Evolutionary conservation across 2,888 invertebrate genomes (phyloP).

Genomic region (Mesochorus sp.): DNA sequence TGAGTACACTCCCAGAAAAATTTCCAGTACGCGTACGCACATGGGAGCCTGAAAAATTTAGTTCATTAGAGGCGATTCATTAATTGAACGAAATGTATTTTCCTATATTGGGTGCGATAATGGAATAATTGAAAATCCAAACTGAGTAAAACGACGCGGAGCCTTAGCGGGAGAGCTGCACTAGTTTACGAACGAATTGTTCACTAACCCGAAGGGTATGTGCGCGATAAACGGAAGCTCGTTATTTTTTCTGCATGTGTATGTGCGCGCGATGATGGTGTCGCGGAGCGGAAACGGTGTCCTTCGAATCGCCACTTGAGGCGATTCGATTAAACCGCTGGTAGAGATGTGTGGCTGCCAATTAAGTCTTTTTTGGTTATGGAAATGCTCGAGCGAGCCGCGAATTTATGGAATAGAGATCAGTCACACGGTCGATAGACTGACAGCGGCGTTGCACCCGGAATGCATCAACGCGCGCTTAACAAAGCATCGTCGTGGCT

Average conservation of each 20-base stretch:
- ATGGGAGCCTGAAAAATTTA: no score
- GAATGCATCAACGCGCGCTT: background rate
- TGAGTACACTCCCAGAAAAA: no score
- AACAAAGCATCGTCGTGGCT: conserved; percentile 31
- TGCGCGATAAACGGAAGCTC: conserved; percentile 29
- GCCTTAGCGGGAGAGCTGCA: conserved; percentile 3
- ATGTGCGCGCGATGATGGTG: background rate
- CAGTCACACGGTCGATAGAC: background rate
- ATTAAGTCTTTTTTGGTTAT: conserved; percentile 31
- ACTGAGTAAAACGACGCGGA: background rate
- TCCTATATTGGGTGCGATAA: conserved; percentile 1
- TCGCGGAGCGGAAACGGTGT: conserved; percentile 50
- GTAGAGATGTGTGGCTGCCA: background rate
- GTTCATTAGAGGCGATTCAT: background rate
- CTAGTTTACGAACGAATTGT: conserved; percentile 17
- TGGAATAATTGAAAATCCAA: background rate
- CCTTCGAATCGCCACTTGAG: conserved; percentile 9
- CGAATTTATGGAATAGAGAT: conserved; percentile 23
- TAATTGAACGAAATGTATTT: background rate
- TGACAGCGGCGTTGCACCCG: background rate
- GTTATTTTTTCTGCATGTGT: background rate
- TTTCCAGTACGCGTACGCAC: no score
- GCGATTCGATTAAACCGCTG: background rate
- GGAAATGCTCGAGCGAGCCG: background rate
- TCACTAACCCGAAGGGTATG: conserved; percentile 21